Conservation (phyloP, 2,888 invertebrate genomes). For the Microdon myrmicae region DNA sequence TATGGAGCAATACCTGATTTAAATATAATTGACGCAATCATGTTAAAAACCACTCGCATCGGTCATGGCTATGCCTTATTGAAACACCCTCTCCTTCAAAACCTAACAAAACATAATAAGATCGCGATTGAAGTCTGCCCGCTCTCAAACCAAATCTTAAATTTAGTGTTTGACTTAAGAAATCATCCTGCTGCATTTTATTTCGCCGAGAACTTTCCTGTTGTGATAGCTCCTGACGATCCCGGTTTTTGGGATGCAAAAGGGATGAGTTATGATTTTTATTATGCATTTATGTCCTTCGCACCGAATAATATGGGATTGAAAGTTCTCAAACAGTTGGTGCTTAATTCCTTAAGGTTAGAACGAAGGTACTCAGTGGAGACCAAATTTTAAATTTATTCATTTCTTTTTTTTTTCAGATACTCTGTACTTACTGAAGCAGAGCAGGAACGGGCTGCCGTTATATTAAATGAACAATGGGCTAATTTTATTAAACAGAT, state of each 20-base stretch:
- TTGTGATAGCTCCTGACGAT: slow-evolving; percentile 75
- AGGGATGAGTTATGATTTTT: slow-evolving; percentile 75
- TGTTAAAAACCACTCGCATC: slow-evolving; percentile 64
- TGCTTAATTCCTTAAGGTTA: slow-evolving; percentile 72
- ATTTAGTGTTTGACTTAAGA: slow-evolving; percentile 71
- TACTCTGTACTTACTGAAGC: slow-evolving; percentile 57
- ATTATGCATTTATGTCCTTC: slow-evolving; percentile 75
- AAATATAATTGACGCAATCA: slow-evolving; percentile 69
- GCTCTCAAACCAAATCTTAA: slow-evolving; percentile 67
- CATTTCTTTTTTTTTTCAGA: slow-evolving; percentile 16
- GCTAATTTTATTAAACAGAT: slow-evolving; percentile 59
- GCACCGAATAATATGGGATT: slow-evolving; percentile 71
- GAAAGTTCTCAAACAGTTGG: slow-evolving; percentile 72
- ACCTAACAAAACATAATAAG: slow-evolving; percentile 60
- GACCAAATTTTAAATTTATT: neutral
- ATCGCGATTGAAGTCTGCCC: slow-evolving; percentile 65
- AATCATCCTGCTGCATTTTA: slow-evolving; percentile 73
- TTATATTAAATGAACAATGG: slow-evolving; percentile 58
- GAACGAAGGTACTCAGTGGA: neutral
- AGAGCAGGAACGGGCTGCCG: slow-evolving; percentile 56
- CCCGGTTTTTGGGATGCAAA: slow-evolving; percentile 73
- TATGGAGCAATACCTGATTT: slow-evolving; percentile 69
- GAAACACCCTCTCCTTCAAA: slow-evolving; percentile 65
- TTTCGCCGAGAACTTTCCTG: slow-evolving; percentile 70
- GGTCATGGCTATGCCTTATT: slow-evolving; percentile 64